Conservation (phyloP, 53 echinoderm and acorn worm species). For the Crossaster papposus region DNA sequence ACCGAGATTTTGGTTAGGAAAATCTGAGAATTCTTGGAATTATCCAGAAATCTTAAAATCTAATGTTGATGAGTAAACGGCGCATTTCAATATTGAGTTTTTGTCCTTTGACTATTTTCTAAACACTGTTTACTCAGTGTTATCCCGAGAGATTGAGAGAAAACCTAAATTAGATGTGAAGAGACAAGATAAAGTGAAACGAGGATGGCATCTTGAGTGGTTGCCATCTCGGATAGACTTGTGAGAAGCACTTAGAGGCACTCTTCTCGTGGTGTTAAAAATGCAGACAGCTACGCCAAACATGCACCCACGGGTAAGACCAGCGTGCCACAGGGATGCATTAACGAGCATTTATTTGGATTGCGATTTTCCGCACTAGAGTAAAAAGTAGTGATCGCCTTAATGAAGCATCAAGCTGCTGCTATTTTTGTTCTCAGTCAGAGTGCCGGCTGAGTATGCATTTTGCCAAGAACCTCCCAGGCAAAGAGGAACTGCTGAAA, state of each 20-base stretch:
- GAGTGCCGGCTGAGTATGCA: neutral
- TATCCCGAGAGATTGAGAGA: too few relatives aligned
- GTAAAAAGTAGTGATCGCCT: neutral
- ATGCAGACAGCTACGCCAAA: neutral
- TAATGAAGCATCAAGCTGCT: slow-evolving; percentile 17
- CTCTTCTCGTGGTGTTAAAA: slow-evolving; percentile 13
- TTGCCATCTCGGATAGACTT: neutral
- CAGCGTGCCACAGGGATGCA: neutral
- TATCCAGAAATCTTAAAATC: too few relatives aligned
- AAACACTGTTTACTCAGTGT: too few relatives aligned
- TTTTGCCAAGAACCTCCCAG: neutral
- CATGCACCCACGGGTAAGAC: neutral
- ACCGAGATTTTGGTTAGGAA: too few relatives aligned
- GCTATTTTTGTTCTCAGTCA: neutral
- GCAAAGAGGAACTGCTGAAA: neutral
- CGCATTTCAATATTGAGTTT: too few relatives aligned
- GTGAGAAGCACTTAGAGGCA: slow-evolving; percentile 20
- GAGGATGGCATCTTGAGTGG: neutral
- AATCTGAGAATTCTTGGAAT: too few relatives aligned
- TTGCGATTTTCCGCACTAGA: neutral
- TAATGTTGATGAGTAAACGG: too few relatives aligned
- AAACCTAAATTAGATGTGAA: neutral
- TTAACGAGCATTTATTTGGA: slow-evolving; percentile 10
- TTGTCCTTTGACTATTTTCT: too few relatives aligned
- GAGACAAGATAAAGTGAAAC: neutral